Base-by-base conservation (phyloP, 2,888 invertebrate species). In the Penaeus monodon region DNA sequence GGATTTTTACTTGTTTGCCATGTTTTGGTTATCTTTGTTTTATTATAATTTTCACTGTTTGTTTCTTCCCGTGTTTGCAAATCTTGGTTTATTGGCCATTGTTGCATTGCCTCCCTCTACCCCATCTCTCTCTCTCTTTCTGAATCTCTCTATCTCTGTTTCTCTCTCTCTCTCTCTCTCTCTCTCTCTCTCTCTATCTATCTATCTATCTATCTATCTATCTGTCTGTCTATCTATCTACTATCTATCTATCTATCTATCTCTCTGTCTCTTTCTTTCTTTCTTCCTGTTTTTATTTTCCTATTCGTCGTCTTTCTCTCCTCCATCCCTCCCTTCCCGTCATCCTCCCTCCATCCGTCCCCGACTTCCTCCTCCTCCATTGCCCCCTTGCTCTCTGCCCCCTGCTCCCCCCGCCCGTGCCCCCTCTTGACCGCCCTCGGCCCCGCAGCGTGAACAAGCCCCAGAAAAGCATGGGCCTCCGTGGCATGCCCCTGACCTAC, bases 371-470 rank as follows among this genome's bases (percentile, higher is more conserved):
- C 29, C 2, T 22, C 57, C 57, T 57, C 49, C 68, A 24, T 17
- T 76, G 44, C 24, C 44, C 24, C 24, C 49, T 38, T 44, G 0
- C 57, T 33, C 33, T 33, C 38, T 10, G 10, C 44, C 10, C 4
- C 2, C 70, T n/a, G 2, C 20, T 12, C 24, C 29, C 70, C n/a
- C 38, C 76, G 38, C 44, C 76, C 22, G 70, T 70, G 27, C 38
- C 22, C 20, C 81, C 33, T 49, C 65, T 38, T 65, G n/a, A 27
- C 33, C 82, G 38, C 64, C 64, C 22, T 24, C 66, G 70, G 70
- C 10, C 29, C 20, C 66, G 76, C 86, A 89, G 89, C 70, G 86
- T 88, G 22, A 90, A 90, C 77, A 90, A 90, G 80, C 90, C 90
- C n/a, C 78, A 63, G 77, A 90, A 90, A 64, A 80, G 82, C 33